Evolutionary conservation across 2,797 vertebrate genomes (phyloP).

Genomic region (Microchirus variegatus): DNA sequence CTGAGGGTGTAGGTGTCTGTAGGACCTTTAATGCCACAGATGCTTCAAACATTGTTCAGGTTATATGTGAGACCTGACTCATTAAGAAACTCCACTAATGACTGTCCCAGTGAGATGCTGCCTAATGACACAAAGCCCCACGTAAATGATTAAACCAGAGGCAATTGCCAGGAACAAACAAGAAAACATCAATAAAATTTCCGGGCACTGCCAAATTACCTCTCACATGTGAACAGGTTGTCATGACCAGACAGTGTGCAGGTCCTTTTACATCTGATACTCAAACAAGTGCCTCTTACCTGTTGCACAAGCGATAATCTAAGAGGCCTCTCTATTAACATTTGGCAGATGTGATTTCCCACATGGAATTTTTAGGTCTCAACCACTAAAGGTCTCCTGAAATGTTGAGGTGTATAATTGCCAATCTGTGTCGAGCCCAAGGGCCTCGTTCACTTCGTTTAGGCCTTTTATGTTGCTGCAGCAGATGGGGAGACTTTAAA

Average conservation of each 20-base stretch:
- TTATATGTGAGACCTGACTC: constrained; percentile 33
- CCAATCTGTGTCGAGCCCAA: constrained; percentile 56
- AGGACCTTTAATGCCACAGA: background rate
- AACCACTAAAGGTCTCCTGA: constrained; percentile 53
- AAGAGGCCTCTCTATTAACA: constrained; percentile 43
- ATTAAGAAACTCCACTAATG: constrained; percentile 43
- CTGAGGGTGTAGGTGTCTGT: background rate
- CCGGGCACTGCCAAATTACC: constrained; percentile 18
- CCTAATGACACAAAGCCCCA: background rate
- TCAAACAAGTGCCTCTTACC: constrained; percentile 34
- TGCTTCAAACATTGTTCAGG: constrained; percentile 5
- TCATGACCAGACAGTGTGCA: background rate
- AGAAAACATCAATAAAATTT: constrained; percentile 42
- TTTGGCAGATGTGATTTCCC: constrained; percentile 60
- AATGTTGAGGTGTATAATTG: constrained; percentile 63
- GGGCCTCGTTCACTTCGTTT: constrained; percentile 56
- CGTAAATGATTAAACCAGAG: constrained; percentile 57
- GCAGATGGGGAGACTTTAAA: constrained; percentile 60
- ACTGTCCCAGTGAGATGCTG: background rate
- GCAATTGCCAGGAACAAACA: constrained; percentile 45
- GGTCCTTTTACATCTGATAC: background rate
- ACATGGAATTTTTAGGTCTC: constrained; percentile 41
- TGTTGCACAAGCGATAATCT: constrained; percentile 45
- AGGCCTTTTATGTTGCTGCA: constrained; percentile 47
- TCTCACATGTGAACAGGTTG: background rate